Base-by-base conservation (phyloP, 2,113 vertebrate species). In the Empidonax alnorum region DNA sequence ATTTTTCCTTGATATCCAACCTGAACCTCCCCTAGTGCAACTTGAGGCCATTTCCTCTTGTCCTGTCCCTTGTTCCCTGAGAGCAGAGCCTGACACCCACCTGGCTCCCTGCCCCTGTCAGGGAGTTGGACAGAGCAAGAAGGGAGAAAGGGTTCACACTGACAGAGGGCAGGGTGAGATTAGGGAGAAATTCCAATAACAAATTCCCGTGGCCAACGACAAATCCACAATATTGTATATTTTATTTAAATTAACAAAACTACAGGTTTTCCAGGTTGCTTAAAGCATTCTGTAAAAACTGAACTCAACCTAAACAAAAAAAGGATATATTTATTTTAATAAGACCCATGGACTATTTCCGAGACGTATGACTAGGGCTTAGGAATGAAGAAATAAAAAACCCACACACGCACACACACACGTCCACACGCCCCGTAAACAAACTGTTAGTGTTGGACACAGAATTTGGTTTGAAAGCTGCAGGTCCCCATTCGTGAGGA, bases 401-500 rank as follows among this genome's bases (percentile, higher is more conserved):
- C 46, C 9, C 28, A 7, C 42, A 4, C 61, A 49, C 42, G 0
- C 63, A 68, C 81, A 76, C 44, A 5, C 47, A 4, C 61, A 56
- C 42, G 0, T 59, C 68, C 81, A 76, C 44, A 0, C 30, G 3
- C 75, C 90, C 88, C 75, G 10, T 59, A 81, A 95, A 90, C 89
- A 97, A 92, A 97, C 42, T 69, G 97, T 98, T 97, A 97, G 96
- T 96, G 96, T 88, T 93, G 44, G 94, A 97, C 96, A 96, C 67
- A 74, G 13, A 56, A 90, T 97, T 97, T 96, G 97, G 97, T 96
- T 98, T 92, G 58, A 89, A 97, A 98, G 96, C 95, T 87, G 96
- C 79, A 58, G 63, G 67, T 91, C 87, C 93, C 83, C 23, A 2
- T 25, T 61, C 11, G 14, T 42, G 58, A 85, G 31, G 89, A 80